Evolutionary conservation across 2,113 vertebrate genomes (phyloP).

Genomic region (Phocoena sinus): DNA sequence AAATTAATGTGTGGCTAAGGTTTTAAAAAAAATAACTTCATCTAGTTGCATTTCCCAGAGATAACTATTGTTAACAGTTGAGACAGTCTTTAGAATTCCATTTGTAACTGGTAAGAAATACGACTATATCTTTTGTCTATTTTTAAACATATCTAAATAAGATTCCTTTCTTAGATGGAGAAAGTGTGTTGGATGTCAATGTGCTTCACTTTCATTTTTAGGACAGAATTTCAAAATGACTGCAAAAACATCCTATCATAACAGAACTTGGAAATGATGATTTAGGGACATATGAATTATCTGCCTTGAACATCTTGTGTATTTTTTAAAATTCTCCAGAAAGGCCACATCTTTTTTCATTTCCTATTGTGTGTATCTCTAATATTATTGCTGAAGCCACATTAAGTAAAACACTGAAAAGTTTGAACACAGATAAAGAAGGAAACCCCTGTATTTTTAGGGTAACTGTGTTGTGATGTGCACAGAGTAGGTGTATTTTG

Average conservation of each 20-base stretch:
- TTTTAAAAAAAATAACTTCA: neutral
- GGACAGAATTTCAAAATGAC: conserved; percentile 18
- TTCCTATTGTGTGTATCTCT: neutral
- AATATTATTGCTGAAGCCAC: neutral
- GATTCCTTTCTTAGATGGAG: neutral
- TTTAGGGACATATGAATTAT: neutral
- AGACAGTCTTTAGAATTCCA: conserved; percentile 7
- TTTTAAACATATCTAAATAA: conserved; percentile 18
- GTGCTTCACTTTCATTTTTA: conserved; percentile 1
- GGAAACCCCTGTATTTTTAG: neutral
- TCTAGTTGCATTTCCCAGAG: neutral
- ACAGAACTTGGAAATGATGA: neutral
- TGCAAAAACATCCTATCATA: neutral
- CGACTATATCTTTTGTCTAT: neutral
- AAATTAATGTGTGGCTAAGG: neutral
- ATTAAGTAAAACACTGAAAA: neutral
- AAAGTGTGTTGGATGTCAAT: neutral
- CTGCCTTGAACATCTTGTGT: neutral
- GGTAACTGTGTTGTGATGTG: neutral
- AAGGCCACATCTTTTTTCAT: neutral
- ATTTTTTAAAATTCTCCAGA: neutral
- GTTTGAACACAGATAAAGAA: neutral
- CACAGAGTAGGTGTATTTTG: neutral
- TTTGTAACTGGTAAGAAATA: neutral
- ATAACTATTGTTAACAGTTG: neutral